Evolutionary conservation across 2,888 invertebrate genomes (phyloP).

Genomic region (Ectropis crepuscularia): DNA sequence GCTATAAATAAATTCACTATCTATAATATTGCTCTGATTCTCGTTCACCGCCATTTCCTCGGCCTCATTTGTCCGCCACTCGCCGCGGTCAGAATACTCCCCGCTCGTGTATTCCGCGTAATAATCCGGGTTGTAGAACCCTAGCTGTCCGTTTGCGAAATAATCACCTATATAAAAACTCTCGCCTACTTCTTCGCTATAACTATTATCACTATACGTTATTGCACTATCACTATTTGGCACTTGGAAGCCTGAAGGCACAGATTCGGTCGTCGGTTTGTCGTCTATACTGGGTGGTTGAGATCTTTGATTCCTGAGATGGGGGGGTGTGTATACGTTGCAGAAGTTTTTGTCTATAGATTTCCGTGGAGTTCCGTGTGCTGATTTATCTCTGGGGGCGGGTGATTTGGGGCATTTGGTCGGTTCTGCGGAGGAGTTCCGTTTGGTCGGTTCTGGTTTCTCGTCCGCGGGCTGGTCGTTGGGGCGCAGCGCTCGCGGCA

Average conservation of each 20-base stretch:
- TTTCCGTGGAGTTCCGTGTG: conserved; percentile 70
- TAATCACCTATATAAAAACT: conserved; percentile 83
- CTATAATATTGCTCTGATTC: conserved; percentile 73
- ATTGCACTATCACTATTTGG: conserved; percentile 84
- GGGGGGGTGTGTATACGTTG: conserved; percentile 82
- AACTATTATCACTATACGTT: conserved; percentile 78
- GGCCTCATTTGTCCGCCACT: conserved; percentile 71
- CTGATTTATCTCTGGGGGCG: conserved; percentile 67
- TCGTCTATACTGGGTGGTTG: conserved; percentile 65
- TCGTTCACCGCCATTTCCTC: conserved; percentile 73
- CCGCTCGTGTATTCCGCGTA: conserved; percentile 65
- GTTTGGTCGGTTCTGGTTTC: conserved; percentile 54
- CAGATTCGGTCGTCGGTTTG: conserved; percentile 63
- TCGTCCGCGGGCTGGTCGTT: conserved; percentile 58
- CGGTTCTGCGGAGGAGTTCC: conserved; percentile 56
- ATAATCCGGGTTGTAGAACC: conserved; percentile 73
- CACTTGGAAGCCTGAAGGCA: conserved; percentile 78
- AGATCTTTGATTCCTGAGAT: conserved; percentile 74
- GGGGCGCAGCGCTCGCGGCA: conserved; percentile 88
- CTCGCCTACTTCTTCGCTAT: conserved; percentile 69
- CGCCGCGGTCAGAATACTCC: conserved; percentile 53
- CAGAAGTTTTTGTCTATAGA: conserved; percentile 76
- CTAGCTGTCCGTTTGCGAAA: conserved; percentile 78
- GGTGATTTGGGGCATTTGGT: conserved; percentile 72
- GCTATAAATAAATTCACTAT: conserved; percentile 77